Evolutionary conservation across 2,797 vertebrate genomes (phyloP).

Genomic region (Tiaroga cobitis): DNA sequence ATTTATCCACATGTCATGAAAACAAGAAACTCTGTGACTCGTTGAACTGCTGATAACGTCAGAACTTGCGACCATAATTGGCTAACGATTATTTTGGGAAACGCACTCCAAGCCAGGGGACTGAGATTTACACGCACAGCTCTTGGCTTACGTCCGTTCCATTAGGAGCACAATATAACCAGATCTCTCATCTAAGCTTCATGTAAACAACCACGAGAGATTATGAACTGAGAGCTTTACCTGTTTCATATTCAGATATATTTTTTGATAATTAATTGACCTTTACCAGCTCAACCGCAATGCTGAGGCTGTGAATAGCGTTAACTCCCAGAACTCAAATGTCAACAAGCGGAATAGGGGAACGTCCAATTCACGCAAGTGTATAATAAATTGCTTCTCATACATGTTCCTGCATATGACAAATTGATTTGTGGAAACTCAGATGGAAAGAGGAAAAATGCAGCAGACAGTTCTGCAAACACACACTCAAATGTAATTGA

Average conservation of each 20-base stretch:
- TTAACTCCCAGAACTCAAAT: conserved; percentile 66
- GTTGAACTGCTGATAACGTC: too few relatives aligned
- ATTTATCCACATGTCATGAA: too few relatives aligned
- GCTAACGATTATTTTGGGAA: too few relatives aligned
- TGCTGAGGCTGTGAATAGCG: conserved; percentile 44
- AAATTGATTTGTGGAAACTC: conserved; percentile 75
- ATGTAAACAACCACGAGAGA: conserved; percentile 59
- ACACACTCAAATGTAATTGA: conserved; percentile 76
- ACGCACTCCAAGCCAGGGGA: too few relatives aligned
- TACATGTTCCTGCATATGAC: conserved; percentile 77
- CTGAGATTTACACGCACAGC: too few relatives aligned
- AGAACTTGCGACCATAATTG: too few relatives aligned
- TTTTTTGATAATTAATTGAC: conserved; percentile 81
- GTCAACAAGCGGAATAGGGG: conserved; percentile 77
- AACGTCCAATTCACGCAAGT: conserved; percentile 79
- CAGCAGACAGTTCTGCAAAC: conserved; percentile 71
- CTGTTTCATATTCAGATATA: conserved; percentile 77
- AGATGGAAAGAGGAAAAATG: conserved; percentile 57
- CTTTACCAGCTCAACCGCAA: conserved; percentile 65
- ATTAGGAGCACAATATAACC: background rate
- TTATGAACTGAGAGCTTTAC: conserved; percentile 73
- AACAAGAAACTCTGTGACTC: too few relatives aligned
- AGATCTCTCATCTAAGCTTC: background rate
- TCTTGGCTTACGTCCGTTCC: too few relatives aligned
- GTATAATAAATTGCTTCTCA: conserved; percentile 82